Conservation (phyloP, 2,797 vertebrate genomes). For the Jordanella pulchra region DNA sequence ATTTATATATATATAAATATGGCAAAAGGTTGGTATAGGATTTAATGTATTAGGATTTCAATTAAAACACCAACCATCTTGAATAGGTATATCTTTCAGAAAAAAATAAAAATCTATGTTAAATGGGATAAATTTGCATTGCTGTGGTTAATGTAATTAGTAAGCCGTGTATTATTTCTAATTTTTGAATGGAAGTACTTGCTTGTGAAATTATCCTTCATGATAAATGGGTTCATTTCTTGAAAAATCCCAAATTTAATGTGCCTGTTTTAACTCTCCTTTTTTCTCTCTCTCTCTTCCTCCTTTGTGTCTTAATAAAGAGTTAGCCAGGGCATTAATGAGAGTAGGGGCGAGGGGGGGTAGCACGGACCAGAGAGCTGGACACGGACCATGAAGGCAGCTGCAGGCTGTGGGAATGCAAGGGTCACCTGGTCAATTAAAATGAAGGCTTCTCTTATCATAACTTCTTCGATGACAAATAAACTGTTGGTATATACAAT, state of each 20-base stretch:
- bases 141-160: not conserved
- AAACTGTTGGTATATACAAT: conserved; percentile 84
- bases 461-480: conserved; percentile 87
- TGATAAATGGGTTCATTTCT: not conserved
- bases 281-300: not conserved
- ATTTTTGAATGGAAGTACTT: not conserved
- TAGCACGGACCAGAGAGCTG: conserved; percentile 33
- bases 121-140: not conserved
- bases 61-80: not conserved
- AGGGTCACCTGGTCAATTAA: conserved; percentile 81
- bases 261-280: not conserved
- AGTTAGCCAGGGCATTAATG: conserved; percentile 48
- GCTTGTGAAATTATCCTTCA: not conserved
- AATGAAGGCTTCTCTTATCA: conserved; percentile 82
- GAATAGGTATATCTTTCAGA: not conserved
- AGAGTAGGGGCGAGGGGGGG: conserved; percentile 38
- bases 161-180: not conserved
- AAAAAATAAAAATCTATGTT: not conserved
- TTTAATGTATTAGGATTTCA: not conserved
- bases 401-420: conserved; percentile 68
- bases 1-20: no score
- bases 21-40: not conserved
- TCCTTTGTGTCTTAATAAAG: conserved; percentile 49
- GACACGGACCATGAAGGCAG: conserved; percentile 37
- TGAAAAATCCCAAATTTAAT: not conserved